Evolutionary conservation across 2,888 invertebrate species (phyloP).

Genomic region (Aphodius granarius): DNA sequence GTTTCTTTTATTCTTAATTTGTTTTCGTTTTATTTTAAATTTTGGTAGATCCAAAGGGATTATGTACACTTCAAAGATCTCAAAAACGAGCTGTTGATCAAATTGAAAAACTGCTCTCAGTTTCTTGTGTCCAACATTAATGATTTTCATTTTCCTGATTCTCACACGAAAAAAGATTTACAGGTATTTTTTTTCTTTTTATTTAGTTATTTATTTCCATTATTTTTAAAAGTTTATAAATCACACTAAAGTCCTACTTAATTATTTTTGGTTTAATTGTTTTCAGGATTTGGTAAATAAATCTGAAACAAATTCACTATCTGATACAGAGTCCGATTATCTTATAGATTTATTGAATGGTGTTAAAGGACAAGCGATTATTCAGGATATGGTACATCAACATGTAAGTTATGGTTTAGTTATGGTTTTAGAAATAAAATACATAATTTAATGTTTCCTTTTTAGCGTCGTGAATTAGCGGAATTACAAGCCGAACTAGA

Average conservation of each 20-base stretch:
- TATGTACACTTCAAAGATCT: conserved; percentile 61
- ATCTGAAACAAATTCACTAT: conserved; percentile 57
- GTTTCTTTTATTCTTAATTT: conserved; percentile 38
- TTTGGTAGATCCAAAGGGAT: conserved; percentile 67
- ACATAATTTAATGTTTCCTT: too few species aligned
- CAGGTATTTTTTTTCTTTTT: conserved; percentile 51
- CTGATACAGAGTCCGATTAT: conserved; percentile 64
- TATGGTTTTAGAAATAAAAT: background rate
- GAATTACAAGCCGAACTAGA: conserved; percentile 70
- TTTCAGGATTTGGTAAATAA: conserved; percentile 58
- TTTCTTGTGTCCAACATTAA: conserved; percentile 46
- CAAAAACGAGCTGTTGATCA: conserved; percentile 43
- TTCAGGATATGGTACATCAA: conserved; percentile 70
- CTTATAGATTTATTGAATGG: conserved; percentile 67
- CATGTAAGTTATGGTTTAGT: conserved; percentile 63
- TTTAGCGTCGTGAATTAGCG: conserved; percentile 71
- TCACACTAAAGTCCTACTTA: background rate
- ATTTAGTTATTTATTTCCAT: too few species aligned
- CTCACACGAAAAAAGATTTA: conserved; percentile 44
- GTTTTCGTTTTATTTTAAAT: conserved; percentile 48
- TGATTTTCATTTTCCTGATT: conserved; percentile 47
- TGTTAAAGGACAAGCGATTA: conserved; percentile 67
- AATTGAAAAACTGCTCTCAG: conserved; percentile 45
- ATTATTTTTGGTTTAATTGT: conserved; percentile 25
- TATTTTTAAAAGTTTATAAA: conserved; percentile 19